Percentiles rank a stretch among this genome's conserved stretches.
These are phyloP conservation scores for Myotis findleyi DNA, from an alignment of 2,797 vertebrate genomes.

Conservation along the genomic window DNA sequence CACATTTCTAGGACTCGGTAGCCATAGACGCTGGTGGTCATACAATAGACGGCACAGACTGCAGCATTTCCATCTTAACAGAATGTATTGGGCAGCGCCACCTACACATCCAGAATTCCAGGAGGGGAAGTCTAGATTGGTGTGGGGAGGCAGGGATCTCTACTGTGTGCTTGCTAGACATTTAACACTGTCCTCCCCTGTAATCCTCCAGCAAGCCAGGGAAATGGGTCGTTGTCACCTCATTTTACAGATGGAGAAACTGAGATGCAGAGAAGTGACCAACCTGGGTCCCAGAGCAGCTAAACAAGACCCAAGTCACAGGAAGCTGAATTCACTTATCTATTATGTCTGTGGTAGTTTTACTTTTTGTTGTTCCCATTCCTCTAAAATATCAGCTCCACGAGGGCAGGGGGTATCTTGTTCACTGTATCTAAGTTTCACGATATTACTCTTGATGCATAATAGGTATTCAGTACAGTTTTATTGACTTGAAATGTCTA, in stretches of 20 bases:
- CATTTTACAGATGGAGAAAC: not conserved
- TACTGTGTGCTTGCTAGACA: not conserved
- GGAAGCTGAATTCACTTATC: not conserved
- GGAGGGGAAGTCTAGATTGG: not conserved
- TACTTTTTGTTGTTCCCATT: not conserved
- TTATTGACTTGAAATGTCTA: not conserved
- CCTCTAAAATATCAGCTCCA: constrained; percentile 16
- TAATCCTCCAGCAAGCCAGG: not conserved
- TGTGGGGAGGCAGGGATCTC: not conserved
- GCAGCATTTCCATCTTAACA: not conserved
- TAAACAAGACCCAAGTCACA: not conserved
- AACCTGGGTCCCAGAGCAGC: not conserved
- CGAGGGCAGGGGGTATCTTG: not conserved
- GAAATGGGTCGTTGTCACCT: not conserved
- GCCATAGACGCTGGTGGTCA: not conserved
- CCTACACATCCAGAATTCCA: not conserved
- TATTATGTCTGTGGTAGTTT: not conserved
- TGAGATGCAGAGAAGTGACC: constrained; percentile 25
- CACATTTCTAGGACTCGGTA: not conserved
- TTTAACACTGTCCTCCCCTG: not conserved
- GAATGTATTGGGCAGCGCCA: not conserved
- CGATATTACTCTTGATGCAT: not conserved
- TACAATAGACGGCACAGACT: not conserved
- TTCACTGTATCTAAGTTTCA: not conserved
- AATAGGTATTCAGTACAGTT: not conserved